Evolutionary conservation across 2,113 vertebrate genomes (phyloP).

Genomic region (Chaetops frenatus): DNA sequence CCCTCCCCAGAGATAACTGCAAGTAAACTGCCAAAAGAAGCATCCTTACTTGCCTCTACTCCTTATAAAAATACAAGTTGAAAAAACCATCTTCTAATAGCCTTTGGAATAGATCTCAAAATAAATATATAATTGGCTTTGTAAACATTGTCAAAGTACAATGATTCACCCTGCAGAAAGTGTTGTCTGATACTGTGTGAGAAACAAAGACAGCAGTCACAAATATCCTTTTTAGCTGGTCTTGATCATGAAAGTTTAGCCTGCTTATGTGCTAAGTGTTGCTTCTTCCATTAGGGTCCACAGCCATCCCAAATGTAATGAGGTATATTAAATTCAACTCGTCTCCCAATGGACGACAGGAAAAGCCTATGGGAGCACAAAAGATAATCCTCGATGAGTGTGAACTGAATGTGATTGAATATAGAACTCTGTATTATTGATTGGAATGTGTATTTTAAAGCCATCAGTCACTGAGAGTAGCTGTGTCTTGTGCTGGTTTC

Average conservation of each 20-base stretch:
- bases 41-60: background rate
- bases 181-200: background rate
- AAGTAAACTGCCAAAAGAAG: conserved; percentile 11
- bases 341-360: background rate
- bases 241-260: conserved; percentile 3
- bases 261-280: conserved; percentile 15
- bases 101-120: conserved; percentile 21
- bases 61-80: background rate
- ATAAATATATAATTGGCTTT: conserved; percentile 28
- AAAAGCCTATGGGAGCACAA: conserved; percentile 58
- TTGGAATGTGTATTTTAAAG: conserved; percentile 43
- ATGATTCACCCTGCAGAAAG: conserved; percentile 1
- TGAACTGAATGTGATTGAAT: conserved; percentile 64
- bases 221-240: conserved; percentile 12
- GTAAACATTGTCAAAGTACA: conserved; percentile 10
- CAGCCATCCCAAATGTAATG: conserved; percentile 25
- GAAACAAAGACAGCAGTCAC: background rate
- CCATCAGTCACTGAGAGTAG: conserved; percentile 42
- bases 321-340: background rate
- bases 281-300: conserved; percentile 25
- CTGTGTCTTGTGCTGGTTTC: conserved; percentile 38
- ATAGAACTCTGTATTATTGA: conserved; percentile 70
- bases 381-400: conserved; percentile 66
- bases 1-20: background rate
- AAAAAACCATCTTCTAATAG: background rate